Conservation (phyloP, 2,888 invertebrate genomes). For the Furcula furcula region DNA sequence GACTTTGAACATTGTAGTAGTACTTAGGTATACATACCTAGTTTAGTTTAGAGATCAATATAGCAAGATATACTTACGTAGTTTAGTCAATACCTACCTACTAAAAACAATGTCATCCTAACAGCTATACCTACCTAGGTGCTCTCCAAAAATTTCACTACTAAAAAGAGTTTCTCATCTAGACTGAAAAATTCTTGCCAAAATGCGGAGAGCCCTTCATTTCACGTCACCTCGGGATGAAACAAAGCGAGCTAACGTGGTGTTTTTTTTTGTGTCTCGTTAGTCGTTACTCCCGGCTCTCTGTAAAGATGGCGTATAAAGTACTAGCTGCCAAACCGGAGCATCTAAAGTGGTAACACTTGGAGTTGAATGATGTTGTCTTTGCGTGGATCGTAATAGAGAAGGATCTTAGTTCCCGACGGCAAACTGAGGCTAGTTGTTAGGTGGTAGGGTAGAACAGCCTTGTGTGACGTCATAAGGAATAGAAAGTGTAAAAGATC, state of each 20-base stretch:
- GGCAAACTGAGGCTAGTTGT: background rate
- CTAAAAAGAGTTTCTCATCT: background rate
- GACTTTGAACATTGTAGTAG: too few relatives aligned
- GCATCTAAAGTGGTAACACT: conserved; percentile 5
- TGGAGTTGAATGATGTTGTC: conserved; percentile 20
- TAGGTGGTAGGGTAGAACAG: too few relatives aligned
- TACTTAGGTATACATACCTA: too few relatives aligned
- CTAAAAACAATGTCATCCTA: too few relatives aligned
- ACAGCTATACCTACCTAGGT: too few relatives aligned
- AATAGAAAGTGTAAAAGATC: too few relatives aligned
- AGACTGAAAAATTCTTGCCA: conserved; percentile 20
- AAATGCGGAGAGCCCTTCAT: conserved; percentile 27
- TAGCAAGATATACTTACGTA: too few relatives aligned
- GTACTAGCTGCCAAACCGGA: conserved; percentile 10
- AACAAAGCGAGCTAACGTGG: conserved; percentile 42
- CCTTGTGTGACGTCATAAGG: too few relatives aligned
- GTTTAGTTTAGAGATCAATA: too few relatives aligned
- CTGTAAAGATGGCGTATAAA: conserved; percentile 13
- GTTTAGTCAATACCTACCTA: too few relatives aligned
- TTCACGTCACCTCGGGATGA: conserved; percentile 37
- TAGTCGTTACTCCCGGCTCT: conserved; percentile 54
- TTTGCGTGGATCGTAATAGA: background rate
- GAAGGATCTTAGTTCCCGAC: background rate
- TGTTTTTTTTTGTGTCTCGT: conserved; percentile 57
- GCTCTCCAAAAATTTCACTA: too few relatives aligned